These are phyloP conservation scores for Capitulum mitella DNA, from an alignment of 2,888 invertebrate genomes.

Conservation along the genomic window DNA sequence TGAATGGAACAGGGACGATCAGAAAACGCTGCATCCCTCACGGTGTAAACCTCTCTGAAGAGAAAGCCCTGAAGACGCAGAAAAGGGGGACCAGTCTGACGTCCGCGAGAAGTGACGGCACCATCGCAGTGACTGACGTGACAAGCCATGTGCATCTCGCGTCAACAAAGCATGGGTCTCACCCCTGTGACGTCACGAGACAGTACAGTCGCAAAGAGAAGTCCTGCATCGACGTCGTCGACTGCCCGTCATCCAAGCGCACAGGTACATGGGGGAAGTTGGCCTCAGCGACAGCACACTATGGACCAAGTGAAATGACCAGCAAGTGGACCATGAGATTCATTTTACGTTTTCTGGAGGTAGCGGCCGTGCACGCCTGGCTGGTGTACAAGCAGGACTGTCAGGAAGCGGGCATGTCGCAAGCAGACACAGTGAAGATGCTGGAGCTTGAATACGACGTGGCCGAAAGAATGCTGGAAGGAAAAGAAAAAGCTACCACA, in stretches of 20 bases:
- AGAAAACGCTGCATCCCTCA: not conserved
- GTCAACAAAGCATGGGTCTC: not conserved
- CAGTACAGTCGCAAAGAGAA: not conserved
- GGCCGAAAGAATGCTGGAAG: not conserved
- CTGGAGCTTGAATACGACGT: not conserved
- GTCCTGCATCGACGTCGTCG: not conserved
- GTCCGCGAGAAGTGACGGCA: not conserved
- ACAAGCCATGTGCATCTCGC: not conserved
- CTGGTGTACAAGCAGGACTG: not conserved
- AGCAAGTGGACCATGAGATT: not conserved
- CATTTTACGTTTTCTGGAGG: not conserved
- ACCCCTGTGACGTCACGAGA: not conserved
- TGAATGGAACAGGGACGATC: not conserved
- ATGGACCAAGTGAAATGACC: not conserved
- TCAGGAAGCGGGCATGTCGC: not conserved
- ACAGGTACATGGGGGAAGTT: not conserved
- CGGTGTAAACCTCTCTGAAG: not conserved
- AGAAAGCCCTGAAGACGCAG: not conserved
- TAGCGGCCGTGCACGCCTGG: not conserved
- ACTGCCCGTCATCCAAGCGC: not conserved
- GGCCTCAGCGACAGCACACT: not conserved
- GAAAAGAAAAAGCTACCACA: not conserved
- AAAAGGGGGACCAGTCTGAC: not conserved
- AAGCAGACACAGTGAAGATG: not conserved
- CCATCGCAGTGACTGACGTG: not conserved